Conservation (phyloP, 2,797 vertebrate species). For the Myotis findleyi region DNA sequence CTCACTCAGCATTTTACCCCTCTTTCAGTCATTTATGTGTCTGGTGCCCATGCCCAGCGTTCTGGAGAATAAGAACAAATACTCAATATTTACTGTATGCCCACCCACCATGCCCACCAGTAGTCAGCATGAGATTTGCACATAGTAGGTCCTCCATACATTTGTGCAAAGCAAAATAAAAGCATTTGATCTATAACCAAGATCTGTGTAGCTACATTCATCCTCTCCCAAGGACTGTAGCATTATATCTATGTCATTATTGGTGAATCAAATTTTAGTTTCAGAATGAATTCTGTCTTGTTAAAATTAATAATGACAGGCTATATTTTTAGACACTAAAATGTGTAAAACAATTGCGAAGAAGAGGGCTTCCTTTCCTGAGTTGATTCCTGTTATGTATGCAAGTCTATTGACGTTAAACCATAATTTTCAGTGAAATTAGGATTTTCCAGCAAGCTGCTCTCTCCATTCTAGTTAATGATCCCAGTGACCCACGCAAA, state of each 20-base stretch:
- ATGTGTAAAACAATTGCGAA: slow-evolving; percentile 79
- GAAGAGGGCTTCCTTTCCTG: slow-evolving; percentile 75
- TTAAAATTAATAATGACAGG: slow-evolving; percentile 83
- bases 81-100: neutral
- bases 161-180: neutral
- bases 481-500: slow-evolving; percentile 78
- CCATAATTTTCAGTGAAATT: slow-evolving; percentile 84
- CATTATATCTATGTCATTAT: slow-evolving; percentile 64
- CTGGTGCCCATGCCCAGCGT: neutral
- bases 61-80: neutral
- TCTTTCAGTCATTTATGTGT: neutral
- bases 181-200: neutral
- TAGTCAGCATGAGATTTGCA: neutral
- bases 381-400: slow-evolving; percentile 83
- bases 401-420: slow-evolving; percentile 85
- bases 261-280: slow-evolving; percentile 77
- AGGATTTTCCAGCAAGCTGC: slow-evolving; percentile 78
- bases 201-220: neutral
- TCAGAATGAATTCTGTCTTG: slow-evolving; percentile 80
- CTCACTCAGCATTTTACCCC: neutral
- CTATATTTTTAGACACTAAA: slow-evolving; percentile 81
- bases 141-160: neutral
- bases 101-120: neutral
- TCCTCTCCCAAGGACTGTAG: neutral
- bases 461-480: slow-evolving; percentile 82